phyloP scores from a whole-genome alignment of 2,113 vertebrate species.

The rat (Rattus norvegicus) region GRCr8 NC_086024.1:26313501-26314000 shows the following conservation, averaged over 20 bases:
- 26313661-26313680: not conserved
- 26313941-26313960: too few relatives aligned
- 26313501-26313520: not conserved
- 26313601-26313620: constrained; percentile 37
- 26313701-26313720: not conserved
- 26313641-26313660: not conserved
- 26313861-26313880: not conserved
- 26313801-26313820: not conserved
- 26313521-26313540: not conserved
- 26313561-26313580: not conserved
- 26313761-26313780: constrained; percentile 21
- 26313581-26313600: not conserved
- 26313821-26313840: not conserved
- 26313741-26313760: constrained; percentile 6
- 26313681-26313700: not conserved
- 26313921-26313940: not conserved
- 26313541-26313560: constrained; percentile 5
- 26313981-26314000: too few relatives aligned
- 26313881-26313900: not conserved
- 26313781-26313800: not conserved
- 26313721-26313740: not conserved
- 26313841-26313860: not conserved
- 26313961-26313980: too few relatives aligned
- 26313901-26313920: not conserved
- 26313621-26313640: not conserved